phyloP scores from a whole-genome alignment of 1,140 invertebrate species.

The Pseudomyrmex concolor region DNA sequence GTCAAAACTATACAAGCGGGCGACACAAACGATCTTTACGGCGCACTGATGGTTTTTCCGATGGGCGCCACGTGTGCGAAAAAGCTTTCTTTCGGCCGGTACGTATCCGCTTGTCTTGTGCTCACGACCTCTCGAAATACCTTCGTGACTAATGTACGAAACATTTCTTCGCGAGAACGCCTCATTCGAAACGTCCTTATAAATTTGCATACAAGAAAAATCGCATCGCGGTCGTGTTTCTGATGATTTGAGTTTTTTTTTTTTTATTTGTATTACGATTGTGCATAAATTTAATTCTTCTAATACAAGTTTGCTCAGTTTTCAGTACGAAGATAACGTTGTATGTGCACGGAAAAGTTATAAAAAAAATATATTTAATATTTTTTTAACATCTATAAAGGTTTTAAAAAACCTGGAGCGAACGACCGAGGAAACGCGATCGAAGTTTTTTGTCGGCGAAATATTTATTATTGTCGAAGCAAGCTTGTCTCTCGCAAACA shows the following conservation, averaged over 20 bases:
- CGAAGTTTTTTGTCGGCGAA: constrained; percentile 1
- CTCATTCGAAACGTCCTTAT: constrained; percentile 51
- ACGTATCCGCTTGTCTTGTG: constrained; percentile 20
- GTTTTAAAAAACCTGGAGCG: background rate
- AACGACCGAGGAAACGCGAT: background rate
- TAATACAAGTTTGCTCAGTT: too few species aligned
- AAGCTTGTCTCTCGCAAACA: constrained; percentile 1
- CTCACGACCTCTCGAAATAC: constrained; percentile 54
- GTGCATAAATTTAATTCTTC: too few species aligned
- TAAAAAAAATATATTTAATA: too few species aligned
- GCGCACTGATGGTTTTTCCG: constrained; percentile 71
- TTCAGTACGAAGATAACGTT: too few species aligned
- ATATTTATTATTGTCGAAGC: background rate
- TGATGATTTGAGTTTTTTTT: too few species aligned
- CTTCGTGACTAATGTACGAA: constrained; percentile 59
- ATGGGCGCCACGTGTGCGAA: constrained; percentile 67
- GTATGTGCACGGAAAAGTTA: too few species aligned
- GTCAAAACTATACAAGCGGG: constrained; percentile 50
- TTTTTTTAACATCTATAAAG: too few species aligned
- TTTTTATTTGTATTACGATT: too few species aligned
- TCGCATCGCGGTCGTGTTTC: background rate
- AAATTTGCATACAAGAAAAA: constrained; percentile 11
- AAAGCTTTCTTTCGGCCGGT: constrained; percentile 43
- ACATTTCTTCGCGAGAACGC: constrained; percentile 46
- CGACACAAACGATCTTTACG: constrained; percentile 43